A percentile compares a stretch with the other conserved stretches of the same genome.
phyloP scores from a whole-genome alignment of 2,888 invertebrate genomes.

The Cephus runcator region DNA sequence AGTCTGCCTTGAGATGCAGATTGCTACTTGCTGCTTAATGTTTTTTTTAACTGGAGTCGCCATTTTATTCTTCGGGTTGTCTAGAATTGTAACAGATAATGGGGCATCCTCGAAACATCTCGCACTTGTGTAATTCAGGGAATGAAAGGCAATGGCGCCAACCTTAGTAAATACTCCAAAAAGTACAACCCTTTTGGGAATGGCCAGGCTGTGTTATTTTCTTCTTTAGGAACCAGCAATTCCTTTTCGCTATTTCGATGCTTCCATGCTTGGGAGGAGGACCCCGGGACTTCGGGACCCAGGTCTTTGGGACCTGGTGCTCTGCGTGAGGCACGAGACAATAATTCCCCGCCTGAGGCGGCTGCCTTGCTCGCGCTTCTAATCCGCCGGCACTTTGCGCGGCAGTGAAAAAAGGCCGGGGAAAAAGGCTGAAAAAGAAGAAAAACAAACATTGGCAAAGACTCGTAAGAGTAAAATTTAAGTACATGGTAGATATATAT shows the following conservation, averaged over 20 bases:
- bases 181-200: not conserved
- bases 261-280: not conserved
- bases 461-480: not conserved
- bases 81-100: not conserved
- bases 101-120: not conserved
- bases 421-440: not conserved
- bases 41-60: not conserved
- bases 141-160: not conserved
- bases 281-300: not conserved
- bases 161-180: not conserved
- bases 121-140: not conserved
- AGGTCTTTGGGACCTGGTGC: not conserved
- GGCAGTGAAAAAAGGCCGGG: conserved; percentile 32
- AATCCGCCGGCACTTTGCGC: conserved; percentile 47
- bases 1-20: not conserved
- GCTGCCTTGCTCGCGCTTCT: conserved; percentile 45
- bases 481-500: not conserved
- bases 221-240: not conserved
- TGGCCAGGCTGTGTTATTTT: not conserved
- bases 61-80: not conserved
- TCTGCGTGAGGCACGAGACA: conserved; percentile 49
- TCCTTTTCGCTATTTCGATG: not conserved
- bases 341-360: conserved; percentile 36
- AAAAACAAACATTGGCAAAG: not conserved
- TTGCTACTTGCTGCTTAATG: not conserved